Evolutionary conservation across 2,113 vertebrate genomes (phyloP).

Genomic region (Phyllostomus discolor): DNA sequence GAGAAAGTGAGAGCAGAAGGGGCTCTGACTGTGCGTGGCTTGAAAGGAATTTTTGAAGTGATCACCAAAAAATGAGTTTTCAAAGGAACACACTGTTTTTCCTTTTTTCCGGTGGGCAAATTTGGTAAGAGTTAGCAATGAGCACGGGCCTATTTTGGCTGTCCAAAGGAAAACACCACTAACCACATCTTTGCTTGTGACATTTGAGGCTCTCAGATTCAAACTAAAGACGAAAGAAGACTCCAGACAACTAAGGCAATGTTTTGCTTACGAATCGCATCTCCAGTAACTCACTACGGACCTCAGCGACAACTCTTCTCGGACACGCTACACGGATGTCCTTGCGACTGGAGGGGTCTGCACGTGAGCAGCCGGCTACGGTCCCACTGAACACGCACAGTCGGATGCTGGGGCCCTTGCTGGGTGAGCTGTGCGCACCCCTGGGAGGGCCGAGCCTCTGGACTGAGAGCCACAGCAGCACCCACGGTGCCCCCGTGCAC

Average conservation of each 20-base stretch:
- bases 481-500: accelerated
- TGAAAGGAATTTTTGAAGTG: background rate
- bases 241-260: background rate
- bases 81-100: background rate
- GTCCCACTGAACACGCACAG: background rate
- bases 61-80: background rate
- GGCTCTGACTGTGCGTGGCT: background rate
- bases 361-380: background rate
- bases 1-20: background rate
- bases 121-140: background rate
- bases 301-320: background rate
- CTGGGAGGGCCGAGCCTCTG: background rate
- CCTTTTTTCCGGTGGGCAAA: background rate
- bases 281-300: background rate
- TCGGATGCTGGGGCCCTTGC: background rate
- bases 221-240: background rate
- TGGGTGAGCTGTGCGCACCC: background rate
- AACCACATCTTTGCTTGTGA: background rate
- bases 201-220: background rate
- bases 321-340: background rate
- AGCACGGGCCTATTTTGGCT: background rate
- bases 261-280: background rate
- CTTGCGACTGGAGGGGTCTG: background rate
- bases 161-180: background rate
- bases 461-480: background rate